These are phyloP conservation scores for Amphipyra berbera DNA, from an alignment of 2,888 invertebrate species.

Conservation along the genomic window DNA sequence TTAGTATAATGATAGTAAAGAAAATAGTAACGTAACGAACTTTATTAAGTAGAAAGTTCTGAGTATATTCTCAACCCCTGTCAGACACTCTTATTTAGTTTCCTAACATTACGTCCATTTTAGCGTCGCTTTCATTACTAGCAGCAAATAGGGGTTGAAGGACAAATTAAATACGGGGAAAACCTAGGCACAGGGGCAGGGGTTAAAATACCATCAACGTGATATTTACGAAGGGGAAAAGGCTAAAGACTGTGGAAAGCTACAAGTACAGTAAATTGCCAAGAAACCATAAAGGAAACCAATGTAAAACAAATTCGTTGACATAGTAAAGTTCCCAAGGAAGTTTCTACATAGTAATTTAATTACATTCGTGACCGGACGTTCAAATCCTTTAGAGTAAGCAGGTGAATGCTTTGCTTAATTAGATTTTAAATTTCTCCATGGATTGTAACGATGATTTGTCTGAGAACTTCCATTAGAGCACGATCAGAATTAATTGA, in stretches of 20 bases:
- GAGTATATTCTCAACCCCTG: conserved; percentile 12
- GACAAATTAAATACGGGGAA: conserved; percentile 52
- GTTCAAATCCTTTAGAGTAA: conserved; percentile 62
- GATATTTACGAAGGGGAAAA: conserved; percentile 61
- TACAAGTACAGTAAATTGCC: conserved; percentile 30
- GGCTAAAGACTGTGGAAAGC: conserved; percentile 57
- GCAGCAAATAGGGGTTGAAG: conserved; percentile 51
- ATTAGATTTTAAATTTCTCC: conserved; percentile 67
- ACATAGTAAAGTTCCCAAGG: conserved; percentile 56
- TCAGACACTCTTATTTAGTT: conserved; percentile 16
- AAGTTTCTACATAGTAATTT: conserved; percentile 66
- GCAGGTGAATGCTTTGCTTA: conserved; percentile 64
- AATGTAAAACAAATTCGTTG: conserved; percentile 46
- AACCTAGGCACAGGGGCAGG: conserved; percentile 50
- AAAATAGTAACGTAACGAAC: conserved; percentile 5
- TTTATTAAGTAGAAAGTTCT: conserved; percentile 16
- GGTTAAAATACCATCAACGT: conserved; percentile 62
- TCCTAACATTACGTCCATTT: conserved; percentile 24
- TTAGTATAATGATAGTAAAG: background rate
- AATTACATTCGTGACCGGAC: conserved; percentile 72
- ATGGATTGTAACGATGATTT: conserved; percentile 43
- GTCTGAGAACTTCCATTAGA: conserved; percentile 35
- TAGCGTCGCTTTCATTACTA: conserved; percentile 25
- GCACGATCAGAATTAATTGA: conserved; percentile 45
- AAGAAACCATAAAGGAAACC: conserved; percentile 61